Evolutionary conservation across 1,140 invertebrate species (phyloP), one percentile per base, ranked within the genome.

Genomic region (Cherax destructor): DNA sequence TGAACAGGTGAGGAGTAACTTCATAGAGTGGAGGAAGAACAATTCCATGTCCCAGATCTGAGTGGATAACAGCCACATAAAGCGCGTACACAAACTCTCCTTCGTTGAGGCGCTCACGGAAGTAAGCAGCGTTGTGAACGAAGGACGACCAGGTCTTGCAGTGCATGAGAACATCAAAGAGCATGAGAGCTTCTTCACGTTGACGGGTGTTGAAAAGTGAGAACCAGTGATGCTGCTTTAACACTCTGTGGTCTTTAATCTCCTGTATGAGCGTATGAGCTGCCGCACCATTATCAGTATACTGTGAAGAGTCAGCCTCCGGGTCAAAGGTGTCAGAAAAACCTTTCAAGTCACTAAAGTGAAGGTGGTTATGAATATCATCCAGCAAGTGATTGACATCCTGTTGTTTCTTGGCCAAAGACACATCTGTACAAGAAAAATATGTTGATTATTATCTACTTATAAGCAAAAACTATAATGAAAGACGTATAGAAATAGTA

Each of bases 11-110:
- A 0, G 95, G 95, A 93, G 95, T 95, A 90, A 96, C 95, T 94
- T 97, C 96, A 93, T 96, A 96, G 59, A 96, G 95, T 24, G 96
- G 95, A 13, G 96, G 96, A 0, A 97, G 76, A 49, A 92, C 72
- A 52, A 92, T 61, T 21, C 80, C 77, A 10, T 61, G 9, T 47
- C 69, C 80, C 47, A 92, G 30, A 9, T 88, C 56, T 21, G 88
- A 86, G 79, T 91, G 86, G 50, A 91, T 88, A 9, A 92, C 74
- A 77, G 90, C 90, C 1, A 85, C 74, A 61, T 92, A 88, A 3
- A 92, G 16, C 30, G 88, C 85, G 74, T 91, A 91, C 10, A 91
- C 83, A 86, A 91, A 92, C 65, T 86, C 83, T 78, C 88, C 88
- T 30, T 91, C 83, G 47, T 92, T 91, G 61, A 92, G 79, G 30